Percentiles rank a stretch among this genome's conserved stretches.
phyloP scores from a whole-genome alignment of 2,113 vertebrate species.

The Capra hircus region DNA sequence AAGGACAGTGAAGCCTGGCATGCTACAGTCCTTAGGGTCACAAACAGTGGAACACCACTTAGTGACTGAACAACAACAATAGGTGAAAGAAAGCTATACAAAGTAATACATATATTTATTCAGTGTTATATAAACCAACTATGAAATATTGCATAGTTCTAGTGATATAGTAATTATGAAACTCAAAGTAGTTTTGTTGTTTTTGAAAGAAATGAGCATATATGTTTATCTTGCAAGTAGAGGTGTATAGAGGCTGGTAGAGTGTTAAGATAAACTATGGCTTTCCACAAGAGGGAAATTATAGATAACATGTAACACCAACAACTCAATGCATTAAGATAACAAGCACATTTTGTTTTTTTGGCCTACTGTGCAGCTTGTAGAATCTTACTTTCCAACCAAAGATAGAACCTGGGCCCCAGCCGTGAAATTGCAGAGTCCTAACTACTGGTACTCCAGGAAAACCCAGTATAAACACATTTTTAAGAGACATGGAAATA shows the following conservation, averaged over 20 bases:
- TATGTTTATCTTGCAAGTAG: background rate
- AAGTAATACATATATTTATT: background rate
- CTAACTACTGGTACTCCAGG: background rate
- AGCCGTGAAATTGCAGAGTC: background rate
- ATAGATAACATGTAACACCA: background rate
- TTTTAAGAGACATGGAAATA: background rate
- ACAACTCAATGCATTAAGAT: background rate
- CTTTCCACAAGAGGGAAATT: background rate
- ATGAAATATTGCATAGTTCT: background rate
- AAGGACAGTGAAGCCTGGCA: background rate
- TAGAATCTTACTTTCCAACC: background rate
- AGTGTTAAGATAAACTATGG: background rate
- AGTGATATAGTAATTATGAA: background rate
- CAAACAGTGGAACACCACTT: background rate
- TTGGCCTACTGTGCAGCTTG: background rate
- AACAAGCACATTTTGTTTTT: background rate
- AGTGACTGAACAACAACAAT: background rate
- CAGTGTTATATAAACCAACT: background rate
- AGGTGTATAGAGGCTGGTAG: too few relatives aligned
- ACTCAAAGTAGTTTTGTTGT: background rate
- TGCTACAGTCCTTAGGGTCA: background rate
- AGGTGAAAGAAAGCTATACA: background rate
- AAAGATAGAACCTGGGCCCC: background rate
- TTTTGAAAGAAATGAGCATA: background rate
- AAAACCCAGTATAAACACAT: background rate